Evolutionary conservation across 2,797 vertebrate species (phyloP), one percentile per base, ranked within the genome.

Genomic region (Taeniopygia guttata): DNA sequence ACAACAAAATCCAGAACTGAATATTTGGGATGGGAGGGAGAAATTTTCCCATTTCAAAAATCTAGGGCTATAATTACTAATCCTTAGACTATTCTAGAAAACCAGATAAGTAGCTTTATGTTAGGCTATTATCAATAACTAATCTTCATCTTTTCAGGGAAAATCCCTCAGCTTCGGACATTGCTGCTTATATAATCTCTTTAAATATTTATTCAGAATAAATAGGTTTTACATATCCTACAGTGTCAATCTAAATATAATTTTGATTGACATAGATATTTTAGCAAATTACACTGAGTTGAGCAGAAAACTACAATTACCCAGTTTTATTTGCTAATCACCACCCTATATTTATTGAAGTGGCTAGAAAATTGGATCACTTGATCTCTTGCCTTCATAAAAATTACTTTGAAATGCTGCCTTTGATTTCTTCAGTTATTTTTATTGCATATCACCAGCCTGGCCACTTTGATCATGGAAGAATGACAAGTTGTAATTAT

Each of bases 251-350:
- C 87, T 95, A 97, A 96, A 95, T 91, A 95, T 94, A 95, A 74
- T 59, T 82, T 90, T 95, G 95, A 96, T 89, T 97, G 94, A 87
- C 94, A 92, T 2, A 94, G 74, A 74, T 70, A 91, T 85, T 93
- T 90, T 42, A 93, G 70, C 67, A 95, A 96, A 94, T 96, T 93
- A 90, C 30, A 91, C 85, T 5, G 70, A 86, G 70, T 58, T 77
- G 77, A 93, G 85, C 74, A 95, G 56, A 96, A 96, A 94, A 94
- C 80, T 67, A 94, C 89, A 95, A 95, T 96, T 94, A 91, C 77
- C 86, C 52, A 21, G 80, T 90, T 90, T 90, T 97, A 89, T 95
- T 94, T 93, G 74, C 87, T 94, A 93, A 94, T 96, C 85, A 94
- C 19, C 55, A 87, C 87, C 63, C 84, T 87, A 43, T 90, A 95